Evolutionary conservation across 2,888 invertebrate genomes (phyloP), one percentile per base, ranked within the genome.

Genomic region (Hypsopygia costalis): DNA sequence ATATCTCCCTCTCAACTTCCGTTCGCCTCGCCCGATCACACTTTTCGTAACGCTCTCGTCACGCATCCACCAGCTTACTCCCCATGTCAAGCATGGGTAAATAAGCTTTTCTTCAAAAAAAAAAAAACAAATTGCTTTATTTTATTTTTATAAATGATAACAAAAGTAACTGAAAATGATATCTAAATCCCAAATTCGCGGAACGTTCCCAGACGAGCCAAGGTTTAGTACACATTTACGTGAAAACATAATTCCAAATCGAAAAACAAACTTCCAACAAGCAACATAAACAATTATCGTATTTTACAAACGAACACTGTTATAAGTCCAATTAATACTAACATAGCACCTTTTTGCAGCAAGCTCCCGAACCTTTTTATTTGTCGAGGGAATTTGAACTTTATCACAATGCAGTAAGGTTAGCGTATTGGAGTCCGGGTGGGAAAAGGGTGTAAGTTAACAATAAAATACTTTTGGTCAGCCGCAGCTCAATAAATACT

Each of bases 401-500:
- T 34, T 65, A 61, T 20, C 0, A 0, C 0, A 3, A 3, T 30
- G 29, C 35, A 6, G 3, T 6, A 53, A 11, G 40, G 40, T 32
- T 41, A 16, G 16, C 3, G 30, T 10, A 21, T 46, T 54, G 53
- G 56, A 59, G 49, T 56, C 52, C 63, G 64, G 61, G 58, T 62
- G 68, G 55, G 57, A 66, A 69, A 86, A 81, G 80, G 83, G 77
- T 76, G 68, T 69, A 77, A 70, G 68, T 78, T 65, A 63, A 86
- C 82, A 83, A 85, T 86, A 78, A 81, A 87, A 85, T 86, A 83
- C 77, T 74, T 85, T 77, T 59, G 88, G 87, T 83, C 63, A 76
- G 69, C 88, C 88, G 69, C 88, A 83, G 79, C 81, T 85, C 85
- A 80, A 88, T 88, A 88, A 88, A 88, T 88, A 88, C 87, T 83